Conservation (phyloP, 2,113 vertebrate genomes). For the Antidorcas marsupialis region DNA sequence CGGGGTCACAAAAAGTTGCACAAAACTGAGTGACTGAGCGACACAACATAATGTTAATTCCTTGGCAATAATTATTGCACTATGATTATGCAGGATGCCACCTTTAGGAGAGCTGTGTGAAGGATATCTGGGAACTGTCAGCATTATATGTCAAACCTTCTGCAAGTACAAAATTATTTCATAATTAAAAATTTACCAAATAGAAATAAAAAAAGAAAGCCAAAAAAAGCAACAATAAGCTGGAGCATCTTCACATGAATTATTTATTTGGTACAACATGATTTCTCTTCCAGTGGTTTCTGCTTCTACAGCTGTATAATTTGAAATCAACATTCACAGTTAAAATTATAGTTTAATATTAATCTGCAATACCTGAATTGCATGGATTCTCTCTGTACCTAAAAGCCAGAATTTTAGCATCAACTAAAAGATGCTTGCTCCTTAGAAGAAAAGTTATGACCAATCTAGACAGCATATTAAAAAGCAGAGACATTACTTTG, state of each 20-base stretch:
- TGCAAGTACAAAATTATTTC: neutral
- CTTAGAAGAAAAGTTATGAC: neutral
- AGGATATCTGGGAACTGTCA: neutral
- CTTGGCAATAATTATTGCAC: neutral
- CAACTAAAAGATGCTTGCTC: neutral
- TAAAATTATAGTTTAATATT: neutral
- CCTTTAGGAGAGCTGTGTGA: neutral
- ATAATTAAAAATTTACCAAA: neutral
- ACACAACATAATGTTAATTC: neutral
- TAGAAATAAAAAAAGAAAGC: neutral
- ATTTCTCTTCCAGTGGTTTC: neutral
- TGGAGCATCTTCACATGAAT: neutral
- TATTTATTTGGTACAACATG: neutral
- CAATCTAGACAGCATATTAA: neutral
- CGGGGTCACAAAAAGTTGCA: neutral
- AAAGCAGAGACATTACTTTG: neutral
- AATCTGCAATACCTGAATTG: neutral
- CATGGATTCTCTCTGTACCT: neutral
- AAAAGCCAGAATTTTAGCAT: neutral
- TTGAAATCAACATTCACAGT: neutral
- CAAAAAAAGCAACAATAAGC: neutral
- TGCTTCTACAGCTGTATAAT: neutral
- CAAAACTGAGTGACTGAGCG: neutral
- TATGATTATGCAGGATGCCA: neutral
- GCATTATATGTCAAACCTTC: neutral